phyloP scores from a whole-genome alignment of 2,113 vertebrate species.

The rat (Rattus norvegicus) region DNA sequence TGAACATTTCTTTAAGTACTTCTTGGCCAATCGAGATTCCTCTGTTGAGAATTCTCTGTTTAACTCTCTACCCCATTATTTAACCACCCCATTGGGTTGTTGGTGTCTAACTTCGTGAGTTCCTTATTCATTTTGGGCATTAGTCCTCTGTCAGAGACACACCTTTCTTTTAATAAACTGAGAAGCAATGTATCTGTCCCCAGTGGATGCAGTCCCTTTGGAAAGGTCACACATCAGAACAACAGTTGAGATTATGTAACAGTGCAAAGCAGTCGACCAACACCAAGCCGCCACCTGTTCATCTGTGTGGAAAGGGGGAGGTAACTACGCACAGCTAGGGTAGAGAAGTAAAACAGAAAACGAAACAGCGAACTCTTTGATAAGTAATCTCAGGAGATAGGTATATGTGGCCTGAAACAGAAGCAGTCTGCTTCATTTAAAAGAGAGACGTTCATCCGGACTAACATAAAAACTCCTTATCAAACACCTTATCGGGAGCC shows the following conservation, averaged over 20 bases:
- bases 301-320: slow-evolving; percentile 53
- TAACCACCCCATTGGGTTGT: too few species aligned
- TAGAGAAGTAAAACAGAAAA: neutral
- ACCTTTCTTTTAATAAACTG: neutral
- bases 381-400: slow-evolving; percentile 76
- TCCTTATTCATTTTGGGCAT: too few species aligned
- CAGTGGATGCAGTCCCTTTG: neutral
- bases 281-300: slow-evolving; percentile 23
- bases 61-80: too few species aligned
- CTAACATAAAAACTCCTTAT: slow-evolving; percentile 31
- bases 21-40: too few species aligned
- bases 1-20: too few species aligned
- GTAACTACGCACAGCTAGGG: slow-evolving; percentile 1
- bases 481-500: slow-evolving; percentile 49
- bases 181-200: neutral
- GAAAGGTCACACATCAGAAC: slow-evolving; percentile 8
- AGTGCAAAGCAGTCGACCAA: neutral
- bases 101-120: too few species aligned
- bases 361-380: neutral
- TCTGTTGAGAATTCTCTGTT: too few species aligned
- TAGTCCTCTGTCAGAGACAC: neutral
- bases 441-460: slow-evolving; percentile 58
- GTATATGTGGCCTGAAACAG: slow-evolving; percentile 54
- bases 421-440: slow-evolving; percentile 57
- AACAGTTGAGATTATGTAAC: slow-evolving; percentile 2